Base-by-base conservation (phyloP, 2,797 vertebrate species). In the Remorina albescens region DNA sequence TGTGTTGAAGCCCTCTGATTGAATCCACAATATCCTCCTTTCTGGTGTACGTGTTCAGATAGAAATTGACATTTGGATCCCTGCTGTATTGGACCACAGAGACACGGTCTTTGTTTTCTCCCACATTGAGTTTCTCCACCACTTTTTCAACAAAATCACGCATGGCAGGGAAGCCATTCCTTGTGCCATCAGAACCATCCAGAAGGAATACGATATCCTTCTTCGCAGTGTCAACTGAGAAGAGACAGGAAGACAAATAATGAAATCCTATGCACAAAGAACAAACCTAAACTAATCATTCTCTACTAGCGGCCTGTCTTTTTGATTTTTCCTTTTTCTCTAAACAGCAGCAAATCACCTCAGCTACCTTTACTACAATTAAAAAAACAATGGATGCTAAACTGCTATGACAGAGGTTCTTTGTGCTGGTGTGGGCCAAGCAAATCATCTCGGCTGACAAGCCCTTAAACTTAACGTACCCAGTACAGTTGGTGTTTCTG, bases 161-260 rank as follows among this genome's bases (percentile, higher is more conserved):
- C 30, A 32, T 32, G 30, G 30, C 30, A 32, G 30, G 30, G 30
- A 32, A 32, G 30, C 30, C 30, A 32, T 32, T 32, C 30, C 30
- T 32, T 32, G 30, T 32, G 30, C 30, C 30, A 4, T 32, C 30
- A 32, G 30, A 32, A 32, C 30, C 30, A 32, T 32, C 30, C 30
- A 32, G 30, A 32, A 32, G 30, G 30, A 32, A 32, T 32, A 97
- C 95, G 80, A 97, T 91, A 11, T 97, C 96, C 68, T 95, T 96
- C 86, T 90, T 74, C 36, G 53, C 25, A 36, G 54, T 39, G 15
- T 75, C 63, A 63, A 64, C 83, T 83, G 44, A 60, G 57, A 42
- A 59, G 68, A 71, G 16, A 69, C 13, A 46, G 25, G 28, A 58
- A 58, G 23, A 58, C 54, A 39, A 49, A 25, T 7, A 15, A 1